phyloP scores from a whole-genome alignment of 2,113 vertebrate genomes.

The Bos taurus region DNA sequence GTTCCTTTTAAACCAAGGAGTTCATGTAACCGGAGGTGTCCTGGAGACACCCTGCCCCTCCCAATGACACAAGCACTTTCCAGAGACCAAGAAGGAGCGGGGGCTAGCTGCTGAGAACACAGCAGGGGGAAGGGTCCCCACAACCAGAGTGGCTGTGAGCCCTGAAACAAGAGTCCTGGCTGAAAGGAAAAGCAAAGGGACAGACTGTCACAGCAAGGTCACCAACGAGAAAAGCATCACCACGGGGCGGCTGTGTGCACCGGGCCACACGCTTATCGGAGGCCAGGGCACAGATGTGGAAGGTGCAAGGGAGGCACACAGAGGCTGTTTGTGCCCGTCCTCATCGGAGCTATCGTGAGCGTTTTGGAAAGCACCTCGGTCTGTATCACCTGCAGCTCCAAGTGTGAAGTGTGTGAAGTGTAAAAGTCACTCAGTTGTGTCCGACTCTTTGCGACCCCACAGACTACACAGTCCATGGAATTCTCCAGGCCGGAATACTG shows the following conservation, averaged over 20 bases:
- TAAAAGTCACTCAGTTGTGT: not conserved
- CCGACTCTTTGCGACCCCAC: rapidly evolving
- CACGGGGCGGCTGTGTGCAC: not conserved
- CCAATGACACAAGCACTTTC: not conserved
- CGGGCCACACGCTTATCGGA: rapidly evolving
- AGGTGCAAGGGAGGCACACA: not conserved
- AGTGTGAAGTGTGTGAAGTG: not conserved
- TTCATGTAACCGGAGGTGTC: not conserved
- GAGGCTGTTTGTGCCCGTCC: rapidly evolving
- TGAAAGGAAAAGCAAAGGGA: not conserved
- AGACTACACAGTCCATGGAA: not conserved
- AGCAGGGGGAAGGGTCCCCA: not conserved
- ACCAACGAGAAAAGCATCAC: not conserved
- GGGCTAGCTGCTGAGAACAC: not conserved
- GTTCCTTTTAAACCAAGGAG: not conserved
- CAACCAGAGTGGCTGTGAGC: not conserved
- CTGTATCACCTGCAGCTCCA: not conserved
- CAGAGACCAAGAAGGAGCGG: not conserved
- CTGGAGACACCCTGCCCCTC: not conserved
- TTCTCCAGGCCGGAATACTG: not conserved
- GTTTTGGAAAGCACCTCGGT: not conserved
- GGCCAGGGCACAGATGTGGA: not conserved
- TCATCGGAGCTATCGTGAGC: rapidly evolving
- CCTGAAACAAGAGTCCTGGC: rapidly evolving
- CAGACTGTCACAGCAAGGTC: not conserved